These are phyloP conservation scores for Tinea pellionella DNA, from an alignment of 2,888 invertebrate species.

Conservation along the genomic window DNA sequence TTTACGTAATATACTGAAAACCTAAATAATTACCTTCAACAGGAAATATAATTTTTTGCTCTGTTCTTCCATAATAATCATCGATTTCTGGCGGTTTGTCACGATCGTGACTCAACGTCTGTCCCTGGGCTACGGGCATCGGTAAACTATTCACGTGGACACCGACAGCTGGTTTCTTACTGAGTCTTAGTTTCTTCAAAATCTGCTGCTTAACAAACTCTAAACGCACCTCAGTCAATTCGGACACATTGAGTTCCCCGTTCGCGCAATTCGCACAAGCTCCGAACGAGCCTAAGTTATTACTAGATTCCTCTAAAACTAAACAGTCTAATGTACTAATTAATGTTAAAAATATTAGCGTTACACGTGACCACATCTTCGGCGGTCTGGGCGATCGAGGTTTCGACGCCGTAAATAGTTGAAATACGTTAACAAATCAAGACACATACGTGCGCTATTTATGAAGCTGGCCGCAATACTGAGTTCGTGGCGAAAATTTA, in stretches of 20 bases:
- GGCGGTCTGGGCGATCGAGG: constrained; percentile 21
- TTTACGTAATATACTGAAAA: not conserved
- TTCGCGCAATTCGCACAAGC: constrained; percentile 52
- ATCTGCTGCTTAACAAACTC: constrained; percentile 89
- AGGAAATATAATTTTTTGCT: constrained; percentile 85
- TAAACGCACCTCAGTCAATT: constrained; percentile 76
- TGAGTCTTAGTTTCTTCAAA: constrained; percentile 80
- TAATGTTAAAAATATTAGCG: constrained; percentile 31
- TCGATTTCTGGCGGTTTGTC: constrained; percentile 73
- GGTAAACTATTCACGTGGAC: constrained; percentile 75
- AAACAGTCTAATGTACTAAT: constrained; percentile 30
- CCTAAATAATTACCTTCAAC: constrained; percentile 73
- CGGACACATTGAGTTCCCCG: constrained; percentile 57
- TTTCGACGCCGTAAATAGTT: constrained; percentile 46
- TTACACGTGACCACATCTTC: constrained; percentile 33
- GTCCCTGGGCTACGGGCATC: constrained; percentile 80
- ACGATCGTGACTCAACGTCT: constrained; percentile 68
- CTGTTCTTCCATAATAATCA: constrained; percentile 86
- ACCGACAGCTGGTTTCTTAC: constrained; percentile 77
- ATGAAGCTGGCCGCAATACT: constrained; percentile 34
- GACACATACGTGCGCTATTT: constrained; percentile 44
- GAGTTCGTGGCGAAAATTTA: constrained; percentile 17
- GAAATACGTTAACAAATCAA: constrained; percentile 44
- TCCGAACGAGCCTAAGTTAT: constrained; percentile 26
- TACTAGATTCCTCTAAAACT: constrained; percentile 34